phyloP scores from a whole-genome alignment of 2,797 vertebrate genomes.

The Varecia variegata region DNA sequence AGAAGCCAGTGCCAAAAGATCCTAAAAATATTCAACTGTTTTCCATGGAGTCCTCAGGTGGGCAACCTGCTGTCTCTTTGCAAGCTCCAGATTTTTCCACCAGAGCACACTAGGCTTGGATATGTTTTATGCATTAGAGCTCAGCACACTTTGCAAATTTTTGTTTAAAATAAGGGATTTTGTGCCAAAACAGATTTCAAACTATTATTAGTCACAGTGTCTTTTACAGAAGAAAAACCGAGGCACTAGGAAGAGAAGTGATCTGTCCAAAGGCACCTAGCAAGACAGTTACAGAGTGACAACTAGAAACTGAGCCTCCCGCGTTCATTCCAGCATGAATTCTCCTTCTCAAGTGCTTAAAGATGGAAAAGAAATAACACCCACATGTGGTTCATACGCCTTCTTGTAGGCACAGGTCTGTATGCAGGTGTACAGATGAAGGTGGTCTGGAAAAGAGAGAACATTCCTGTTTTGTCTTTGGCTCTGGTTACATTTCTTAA shows the following conservation, averaged over 20 bases:
- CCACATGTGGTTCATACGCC: rapidly evolving
- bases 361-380: neutral
- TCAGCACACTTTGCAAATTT: neutral
- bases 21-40: neutral
- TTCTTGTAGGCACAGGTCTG: neutral
- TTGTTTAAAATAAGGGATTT: constrained; percentile 11
- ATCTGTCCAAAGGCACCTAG: neutral
- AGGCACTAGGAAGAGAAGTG: neutral
- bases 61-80: neutral
- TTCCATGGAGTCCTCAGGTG: neutral
- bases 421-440: neutral
- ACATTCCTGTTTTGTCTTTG: neutral
- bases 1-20: neutral
- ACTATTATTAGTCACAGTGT: neutral
- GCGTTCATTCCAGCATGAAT: neutral
- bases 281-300: rapidly evolving
- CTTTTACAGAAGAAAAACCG: constrained; percentile 20
- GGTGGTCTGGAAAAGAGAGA: neutral
- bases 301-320: neutral
- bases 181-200: neutral
- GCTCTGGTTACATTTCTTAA: neutral
- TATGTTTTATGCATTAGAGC: neutral
- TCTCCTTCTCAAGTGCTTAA: neutral
- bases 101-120: neutral
- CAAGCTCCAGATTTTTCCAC: neutral